Percentiles rank a stretch among this genome's conserved stretches.
Evolutionary conservation across 2,888 invertebrate genomes (phyloP).

Genomic region (Phania funesta): DNA sequence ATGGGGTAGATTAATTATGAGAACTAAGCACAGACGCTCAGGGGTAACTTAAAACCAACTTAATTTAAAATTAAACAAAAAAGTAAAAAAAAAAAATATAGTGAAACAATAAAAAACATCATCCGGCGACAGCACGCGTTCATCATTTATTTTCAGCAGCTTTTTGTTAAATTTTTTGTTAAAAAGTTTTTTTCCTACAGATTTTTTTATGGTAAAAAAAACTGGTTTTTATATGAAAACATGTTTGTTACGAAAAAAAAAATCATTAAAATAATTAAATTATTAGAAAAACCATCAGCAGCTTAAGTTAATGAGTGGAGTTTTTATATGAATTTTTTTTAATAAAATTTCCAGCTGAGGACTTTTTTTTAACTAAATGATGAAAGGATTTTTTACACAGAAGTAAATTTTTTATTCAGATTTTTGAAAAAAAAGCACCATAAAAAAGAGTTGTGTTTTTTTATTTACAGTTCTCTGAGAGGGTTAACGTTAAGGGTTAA

Average conservation of each 20-base stretch:
- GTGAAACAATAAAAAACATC: constrained; percentile 39
- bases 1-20: constrained; percentile 36
- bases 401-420: constrained; percentile 36
- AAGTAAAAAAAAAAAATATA: not conserved
- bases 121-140: constrained; percentile 58
- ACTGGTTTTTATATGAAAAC: constrained; percentile 14
- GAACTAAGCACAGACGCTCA: constrained; percentile 6
- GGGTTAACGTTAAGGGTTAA: constrained; percentile 50
- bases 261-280: constrained; percentile 69
- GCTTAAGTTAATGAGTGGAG: constrained; percentile 62
- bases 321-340: constrained; percentile 13
- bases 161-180: constrained; percentile 33
- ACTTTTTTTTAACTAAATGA: not conserved
- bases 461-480: not conserved
- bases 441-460: not conserved
- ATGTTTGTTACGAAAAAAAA: constrained; percentile 58
- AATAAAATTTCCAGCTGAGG: not conserved
- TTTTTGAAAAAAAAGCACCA: constrained; percentile 4
- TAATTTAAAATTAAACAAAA: constrained; percentile 60
- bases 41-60: constrained; percentile 62
- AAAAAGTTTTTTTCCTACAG: constrained; percentile 5
- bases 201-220: constrained; percentile 33
- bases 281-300: constrained; percentile 68
- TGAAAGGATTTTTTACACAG: not conserved
- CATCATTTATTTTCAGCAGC: constrained; percentile 60